A percentile compares a stretch with the other conserved stretches of the same genome.
Conservation (phyloP, 2,888 invertebrate species). For the Scaeva pyrastri region DNA sequence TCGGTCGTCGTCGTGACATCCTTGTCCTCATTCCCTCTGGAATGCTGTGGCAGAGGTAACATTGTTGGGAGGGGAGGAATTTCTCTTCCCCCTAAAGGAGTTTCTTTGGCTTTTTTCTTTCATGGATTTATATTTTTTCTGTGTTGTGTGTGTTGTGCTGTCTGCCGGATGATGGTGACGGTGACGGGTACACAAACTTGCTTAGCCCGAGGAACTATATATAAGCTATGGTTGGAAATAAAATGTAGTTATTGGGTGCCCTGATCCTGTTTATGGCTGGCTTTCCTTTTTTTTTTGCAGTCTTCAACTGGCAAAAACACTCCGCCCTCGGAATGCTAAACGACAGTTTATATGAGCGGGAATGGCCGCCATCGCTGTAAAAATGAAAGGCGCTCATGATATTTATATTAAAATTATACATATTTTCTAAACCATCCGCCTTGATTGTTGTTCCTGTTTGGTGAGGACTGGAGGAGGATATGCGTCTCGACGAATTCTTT, state of each 20-base stretch:
- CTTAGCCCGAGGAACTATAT: slow-evolving; percentile 64
- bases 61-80: slow-evolving; percentile 35
- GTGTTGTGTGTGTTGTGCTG: neutral
- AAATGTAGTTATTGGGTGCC: slow-evolving; percentile 73
- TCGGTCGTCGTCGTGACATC: slow-evolving; percentile 51
- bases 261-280: slow-evolving; percentile 62
- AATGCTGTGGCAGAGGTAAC: slow-evolving; percentile 12
- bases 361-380: slow-evolving; percentile 64
- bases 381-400: slow-evolving; percentile 73
- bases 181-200: slow-evolving; percentile 62
- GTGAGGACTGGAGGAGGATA: neutral
- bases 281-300: neutral
- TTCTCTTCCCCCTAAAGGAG: slow-evolving; percentile 17
- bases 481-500: slow-evolving; percentile 26
- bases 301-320: neutral
- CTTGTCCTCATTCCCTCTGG: slow-evolving; percentile 58
- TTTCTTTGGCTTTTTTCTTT: slow-evolving; percentile 23
- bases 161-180: slow-evolving; percentile 17
- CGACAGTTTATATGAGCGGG: slow-evolving; percentile 66
- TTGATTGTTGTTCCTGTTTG: neutral
- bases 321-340: slow-evolving; percentile 56
- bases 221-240: slow-evolving; percentile 72
- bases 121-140: neutral
- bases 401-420: slow-evolving; percentile 75
- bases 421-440: slow-evolving; percentile 28